These are phyloP conservation scores for Fragum sueziense DNA, from an alignment of 2,888 invertebrate species.

Conservation along the genomic window DNA sequence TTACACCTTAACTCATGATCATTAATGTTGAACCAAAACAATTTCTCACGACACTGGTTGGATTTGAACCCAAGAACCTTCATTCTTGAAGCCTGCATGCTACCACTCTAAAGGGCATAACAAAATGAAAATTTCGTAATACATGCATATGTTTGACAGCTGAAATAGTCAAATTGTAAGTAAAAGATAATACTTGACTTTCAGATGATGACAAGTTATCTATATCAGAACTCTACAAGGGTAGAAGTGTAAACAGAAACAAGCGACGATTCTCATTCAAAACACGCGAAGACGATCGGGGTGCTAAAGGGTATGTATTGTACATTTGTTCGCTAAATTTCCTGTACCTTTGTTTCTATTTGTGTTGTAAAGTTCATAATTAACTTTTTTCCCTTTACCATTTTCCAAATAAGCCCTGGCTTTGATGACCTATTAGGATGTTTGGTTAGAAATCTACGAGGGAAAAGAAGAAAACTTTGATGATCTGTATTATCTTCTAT, in stretches of 20 bases:
- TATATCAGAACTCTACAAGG: conserved; percentile 73
- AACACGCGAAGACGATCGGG: conserved; percentile 74
- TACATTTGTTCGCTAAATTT: not conserved
- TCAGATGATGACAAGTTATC: conserved; percentile 74
- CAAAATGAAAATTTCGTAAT: no score
- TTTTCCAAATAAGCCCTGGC: no score
- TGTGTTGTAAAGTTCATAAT: not conserved
- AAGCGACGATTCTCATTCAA: conserved; percentile 78
- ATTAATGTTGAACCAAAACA: no score
- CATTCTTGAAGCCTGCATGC: no score
- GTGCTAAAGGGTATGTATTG: conserved; percentile 71
- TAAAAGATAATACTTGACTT: no score
- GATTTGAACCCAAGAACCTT: no score
- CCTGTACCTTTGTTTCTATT: not conserved
- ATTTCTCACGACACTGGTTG: no score
- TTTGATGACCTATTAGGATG: not conserved
- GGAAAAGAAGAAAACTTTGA: not conserved
- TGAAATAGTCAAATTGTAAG: no score
- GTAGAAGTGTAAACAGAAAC: conserved; percentile 70
- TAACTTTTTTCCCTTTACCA: not conserved
- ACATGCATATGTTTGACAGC: no score
- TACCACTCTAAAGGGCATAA: no score
- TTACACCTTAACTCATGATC: no score
- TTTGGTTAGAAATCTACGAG: not conserved
- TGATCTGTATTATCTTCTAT: not conserved